Evolutionary conservation across 2,797 vertebrate species (phyloP).

Genomic region (Melanotaenia parkinsoni): DNA sequence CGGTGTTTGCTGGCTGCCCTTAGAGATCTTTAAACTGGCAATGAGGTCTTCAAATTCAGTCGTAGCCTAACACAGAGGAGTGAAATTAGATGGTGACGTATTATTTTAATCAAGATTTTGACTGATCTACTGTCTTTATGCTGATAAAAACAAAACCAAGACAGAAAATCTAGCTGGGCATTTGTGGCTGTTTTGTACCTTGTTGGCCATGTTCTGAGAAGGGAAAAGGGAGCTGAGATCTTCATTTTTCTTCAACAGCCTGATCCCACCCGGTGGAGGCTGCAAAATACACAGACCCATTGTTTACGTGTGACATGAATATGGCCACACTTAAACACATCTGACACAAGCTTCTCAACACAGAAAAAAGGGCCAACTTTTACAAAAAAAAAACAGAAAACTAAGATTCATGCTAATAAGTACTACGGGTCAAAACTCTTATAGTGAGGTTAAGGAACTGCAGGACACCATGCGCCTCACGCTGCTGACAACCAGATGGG

Average conservation of each 20-base stretch:
- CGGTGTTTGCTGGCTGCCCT: slow-evolving; percentile 78
- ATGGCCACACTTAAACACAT: neutral
- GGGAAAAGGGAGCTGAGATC: slow-evolving; percentile 70
- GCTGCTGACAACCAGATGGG: neutral
- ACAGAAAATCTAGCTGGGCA: neutral
- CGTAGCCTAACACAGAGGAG: slow-evolving; percentile 35
- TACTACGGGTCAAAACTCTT: too few relatives aligned
- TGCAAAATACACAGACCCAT: slow-evolving; percentile 59
- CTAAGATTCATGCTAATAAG: too few relatives aligned
- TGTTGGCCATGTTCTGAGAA: slow-evolving; percentile 61
- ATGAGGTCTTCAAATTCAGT: slow-evolving; percentile 91
- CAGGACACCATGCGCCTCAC: neutral
- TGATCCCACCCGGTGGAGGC: slow-evolving; percentile 83
- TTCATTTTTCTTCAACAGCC: slow-evolving; percentile 92
- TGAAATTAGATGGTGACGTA: neutral
- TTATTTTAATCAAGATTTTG: neutral
- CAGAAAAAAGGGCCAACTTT: too few relatives aligned
- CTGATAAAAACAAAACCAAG: neutral
- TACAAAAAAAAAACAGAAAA: too few relatives aligned
- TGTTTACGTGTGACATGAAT: too few relatives aligned
- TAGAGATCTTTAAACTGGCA: slow-evolving; percentile 89
- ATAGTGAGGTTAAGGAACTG: neutral
- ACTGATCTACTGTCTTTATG: rapidly evolving
- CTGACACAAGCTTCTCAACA: neutral
- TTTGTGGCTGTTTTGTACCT: slow-evolving; percentile 59